Percentiles rank a stretch among this genome's conserved stretches.
Conservation (phyloP, 2,888 invertebrate genomes). For the Plutella xylostella region DNA sequence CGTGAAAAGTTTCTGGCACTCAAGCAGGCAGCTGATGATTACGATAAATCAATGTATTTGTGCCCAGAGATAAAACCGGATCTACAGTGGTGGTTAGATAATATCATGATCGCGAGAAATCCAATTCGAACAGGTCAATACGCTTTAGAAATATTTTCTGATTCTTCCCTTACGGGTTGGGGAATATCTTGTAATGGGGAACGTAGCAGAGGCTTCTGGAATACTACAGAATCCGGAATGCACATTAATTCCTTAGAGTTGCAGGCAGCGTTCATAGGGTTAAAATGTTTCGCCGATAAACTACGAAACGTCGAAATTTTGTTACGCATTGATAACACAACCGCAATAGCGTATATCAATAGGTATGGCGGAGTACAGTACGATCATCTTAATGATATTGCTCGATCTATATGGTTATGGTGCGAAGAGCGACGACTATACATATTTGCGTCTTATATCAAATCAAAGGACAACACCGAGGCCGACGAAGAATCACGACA, state of each 20-base stretch:
- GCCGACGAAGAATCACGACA: constrained; percentile 7
- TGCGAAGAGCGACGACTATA: background rate
- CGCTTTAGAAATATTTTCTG: background rate
- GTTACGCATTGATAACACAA: constrained; percentile 9
- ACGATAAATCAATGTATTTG: background rate
- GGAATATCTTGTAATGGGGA: background rate
- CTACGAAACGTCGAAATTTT: constrained; percentile 1
- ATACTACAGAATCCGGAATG: background rate
- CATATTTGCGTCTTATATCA: constrained; percentile 8
- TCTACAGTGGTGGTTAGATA: background rate
- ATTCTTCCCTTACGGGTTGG: background rate
- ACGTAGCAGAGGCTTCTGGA: background rate
- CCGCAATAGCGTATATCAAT: constrained; percentile 9
- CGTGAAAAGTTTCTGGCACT: background rate
- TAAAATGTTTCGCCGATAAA: constrained; percentile 9
- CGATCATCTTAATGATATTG: constrained; percentile 1
- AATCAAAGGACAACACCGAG: constrained; percentile 1
- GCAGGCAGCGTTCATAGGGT: constrained; percentile 5
- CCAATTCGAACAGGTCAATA: background rate
- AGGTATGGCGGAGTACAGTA: constrained; percentile 6
- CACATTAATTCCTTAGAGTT: constrained; percentile 3
- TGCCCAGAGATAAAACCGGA: background rate
- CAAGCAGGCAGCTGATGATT: background rate
- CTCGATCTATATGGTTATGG: constrained; percentile 4
- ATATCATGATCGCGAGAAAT: background rate